Evolutionary conservation across 2,797 vertebrate species (phyloP), one percentile per base, ranked within the genome.

Genomic region (Sebastes jordani): DNA sequence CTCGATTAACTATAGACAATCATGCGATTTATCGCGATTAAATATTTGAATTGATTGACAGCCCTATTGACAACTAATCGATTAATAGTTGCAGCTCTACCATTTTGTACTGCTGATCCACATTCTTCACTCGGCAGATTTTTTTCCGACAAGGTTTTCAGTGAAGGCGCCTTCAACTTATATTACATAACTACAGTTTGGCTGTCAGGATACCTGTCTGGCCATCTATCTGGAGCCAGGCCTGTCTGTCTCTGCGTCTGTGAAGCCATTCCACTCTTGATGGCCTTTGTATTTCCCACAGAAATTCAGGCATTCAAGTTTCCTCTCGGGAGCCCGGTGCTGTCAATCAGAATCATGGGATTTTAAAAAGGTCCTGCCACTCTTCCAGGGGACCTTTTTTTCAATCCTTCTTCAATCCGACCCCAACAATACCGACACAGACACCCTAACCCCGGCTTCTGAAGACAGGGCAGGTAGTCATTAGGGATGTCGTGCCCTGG

Each of bases 291-390:
- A 82, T 89, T 84, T 90, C 78, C 85, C 82, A 88, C 72, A 87
- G 92, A 93, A 92, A 91, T 74, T 72, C 78, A 87, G 86, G 86
- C 83, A 86, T 93, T 90, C 85, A 71, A 76, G 79, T 88, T 89
- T 91, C 89, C 90, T 91, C 90, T 82, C 5, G 46, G 80, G 89
- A 92, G 70, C 75, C 38, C 61, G 2, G 14, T 0, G 80, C 87
- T 92, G 92, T 93, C 93, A 91, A 85, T 94, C 91, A 92, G 74
- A 89, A 88, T 83, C 61, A 42, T 76, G 81, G 80, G 68, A 62
- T 85, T 86, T 86, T 61, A 29, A 66, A 87, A 86, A 79, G 67
- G 61, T 55, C 77, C 64, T 3, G 49, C 74, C 69, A 20, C 59
- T 7, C 11, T 90, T 89, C 71, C 70, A 75, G 66, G 72, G 64